phyloP scores from a whole-genome alignment of 2,797 vertebrate genomes.

The Pantherophis vulpinus region DNA sequence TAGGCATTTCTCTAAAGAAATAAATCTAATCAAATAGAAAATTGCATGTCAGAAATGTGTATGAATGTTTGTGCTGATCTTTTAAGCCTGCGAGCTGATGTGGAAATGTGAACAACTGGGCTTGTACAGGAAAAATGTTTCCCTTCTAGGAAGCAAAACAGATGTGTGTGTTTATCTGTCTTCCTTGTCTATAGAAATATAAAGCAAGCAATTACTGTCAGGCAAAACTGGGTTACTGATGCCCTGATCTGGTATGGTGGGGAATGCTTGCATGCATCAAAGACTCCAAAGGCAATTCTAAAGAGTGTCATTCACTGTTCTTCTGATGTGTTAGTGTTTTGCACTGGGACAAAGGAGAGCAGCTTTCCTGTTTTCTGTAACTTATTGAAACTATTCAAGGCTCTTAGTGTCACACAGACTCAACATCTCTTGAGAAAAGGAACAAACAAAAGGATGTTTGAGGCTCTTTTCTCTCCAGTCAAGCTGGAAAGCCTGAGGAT shows the following conservation, averaged over 20 bases:
- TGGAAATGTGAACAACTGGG: background rate
- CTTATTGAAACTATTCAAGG: background rate
- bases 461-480: background rate
- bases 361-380: background rate
- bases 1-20: background rate
- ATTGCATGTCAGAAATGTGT: background rate
- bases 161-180: background rate
- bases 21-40: background rate
- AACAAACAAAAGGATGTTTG: background rate
- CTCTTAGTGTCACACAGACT: rapidly evolving
- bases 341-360: background rate
- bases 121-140: background rate
- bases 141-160: background rate
- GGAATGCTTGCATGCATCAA: background rate
- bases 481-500: conserved; percentile 7
- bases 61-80: background rate
- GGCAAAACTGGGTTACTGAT: background rate
- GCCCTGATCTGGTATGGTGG: background rate
- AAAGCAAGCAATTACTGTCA: background rate
- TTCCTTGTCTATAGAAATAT: background rate
- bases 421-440: background rate
- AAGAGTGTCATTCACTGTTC: rapidly evolving
- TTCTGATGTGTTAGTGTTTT: background rate
- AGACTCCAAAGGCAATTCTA: background rate
- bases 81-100: background rate